Percentiles rank a stretch among this genome's conserved stretches.
These are phyloP conservation scores for Typhlichthys subterraneus DNA, from an alignment of 2,797 vertebrate species.

Conservation along the genomic window DNA sequence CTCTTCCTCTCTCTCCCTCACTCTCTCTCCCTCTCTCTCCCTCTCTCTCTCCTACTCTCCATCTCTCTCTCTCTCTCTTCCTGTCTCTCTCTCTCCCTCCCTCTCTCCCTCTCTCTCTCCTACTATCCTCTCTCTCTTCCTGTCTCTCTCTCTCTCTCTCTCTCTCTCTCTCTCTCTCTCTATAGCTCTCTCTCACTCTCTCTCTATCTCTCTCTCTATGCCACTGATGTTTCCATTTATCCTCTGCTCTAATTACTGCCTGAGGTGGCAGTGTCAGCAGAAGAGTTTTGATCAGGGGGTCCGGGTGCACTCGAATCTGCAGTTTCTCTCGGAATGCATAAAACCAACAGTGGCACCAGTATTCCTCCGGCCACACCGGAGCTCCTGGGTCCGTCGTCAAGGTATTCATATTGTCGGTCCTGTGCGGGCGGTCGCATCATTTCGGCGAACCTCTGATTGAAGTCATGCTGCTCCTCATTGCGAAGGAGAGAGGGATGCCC, in stretches of 20 bases:
- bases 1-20: no score
- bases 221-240: conserved; percentile 63
- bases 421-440: conserved; percentile 67
- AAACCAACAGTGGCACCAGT: conserved; percentile 62
- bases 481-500: no score
- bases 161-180: background rate
- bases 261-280: conserved; percentile 61
- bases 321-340: conserved; percentile 65
- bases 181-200: no score
- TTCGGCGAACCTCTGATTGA: conserved; percentile 70
- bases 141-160: background rate
- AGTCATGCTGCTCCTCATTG: conserved; percentile 31
- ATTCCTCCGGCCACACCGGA: conserved; percentile 68
- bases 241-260: conserved; percentile 67
- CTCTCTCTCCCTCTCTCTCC: background rate
- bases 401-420: conserved; percentile 62
- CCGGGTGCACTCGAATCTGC: conserved; percentile 70
- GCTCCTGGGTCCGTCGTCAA: conserved; percentile 33
- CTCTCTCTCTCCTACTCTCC: no score
- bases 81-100: background rate
- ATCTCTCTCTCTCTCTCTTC: background rate
- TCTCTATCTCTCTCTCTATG: conserved; percentile 17
- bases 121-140: no score
- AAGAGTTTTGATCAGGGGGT: conserved; percentile 72
- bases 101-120: no score